Conservation (phyloP, 2,113 vertebrate genomes). For the Garra rufa region DNA sequence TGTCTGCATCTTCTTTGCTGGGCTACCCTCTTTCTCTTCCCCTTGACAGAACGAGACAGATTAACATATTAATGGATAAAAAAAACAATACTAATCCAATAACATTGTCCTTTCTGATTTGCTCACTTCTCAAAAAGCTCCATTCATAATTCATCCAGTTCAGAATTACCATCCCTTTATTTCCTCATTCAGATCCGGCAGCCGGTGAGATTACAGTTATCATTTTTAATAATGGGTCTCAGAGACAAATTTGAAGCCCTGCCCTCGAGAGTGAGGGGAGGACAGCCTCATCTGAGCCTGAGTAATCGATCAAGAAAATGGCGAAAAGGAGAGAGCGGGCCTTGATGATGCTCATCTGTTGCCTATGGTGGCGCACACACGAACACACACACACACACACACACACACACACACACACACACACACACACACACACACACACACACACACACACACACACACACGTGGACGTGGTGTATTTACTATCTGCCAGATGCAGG, state of each 20-base stretch:
- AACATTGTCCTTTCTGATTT: conserved; percentile 44
- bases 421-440: background rate
- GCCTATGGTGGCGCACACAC: background rate
- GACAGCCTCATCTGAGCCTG: conserved; percentile 50
- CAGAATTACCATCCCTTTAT: conserved; percentile 64
- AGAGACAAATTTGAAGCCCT: conserved; percentile 66
- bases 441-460: background rate
- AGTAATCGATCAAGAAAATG: conserved; percentile 49
- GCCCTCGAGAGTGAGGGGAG: conserved; percentile 62
- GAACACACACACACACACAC: conserved; percentile 6
- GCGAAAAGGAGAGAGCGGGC: conserved; percentile 14
- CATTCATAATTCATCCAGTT: conserved; percentile 67
- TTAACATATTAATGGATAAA: conserved; percentile 43
- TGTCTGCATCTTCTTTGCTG: conserved; percentile 11
- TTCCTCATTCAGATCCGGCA: conserved; percentile 65
- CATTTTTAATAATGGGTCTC: conserved; percentile 75
- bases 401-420: background rate
- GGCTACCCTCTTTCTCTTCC: conserved; percentile 16
- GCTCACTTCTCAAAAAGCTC: conserved; percentile 54
- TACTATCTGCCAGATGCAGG: background rate
- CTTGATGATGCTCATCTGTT: conserved; percentile 15
- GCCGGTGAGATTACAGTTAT: conserved; percentile 75
- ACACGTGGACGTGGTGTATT: background rate
- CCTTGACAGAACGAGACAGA: conserved; percentile 34
- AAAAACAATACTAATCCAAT: conserved; percentile 28